Evolutionary conservation across 1,140 invertebrate species (phyloP), one percentile per base, ranked within the genome.

Genomic region (Oryctes rhinoceros): DNA sequence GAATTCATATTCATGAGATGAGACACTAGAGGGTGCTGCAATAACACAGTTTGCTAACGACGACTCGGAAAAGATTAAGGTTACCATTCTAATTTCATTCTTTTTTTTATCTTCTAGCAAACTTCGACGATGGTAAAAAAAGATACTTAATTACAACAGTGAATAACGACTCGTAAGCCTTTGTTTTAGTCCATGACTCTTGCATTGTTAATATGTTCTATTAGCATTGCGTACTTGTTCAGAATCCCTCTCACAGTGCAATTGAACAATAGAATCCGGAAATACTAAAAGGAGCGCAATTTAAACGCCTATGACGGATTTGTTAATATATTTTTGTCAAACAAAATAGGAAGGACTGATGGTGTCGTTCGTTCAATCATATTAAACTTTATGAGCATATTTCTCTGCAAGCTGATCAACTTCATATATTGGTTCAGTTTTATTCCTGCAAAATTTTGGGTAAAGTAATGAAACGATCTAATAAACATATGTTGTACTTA

Each of bases 41-140:
- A 71, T 71, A 71, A 71, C 65, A 71, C 65, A 7, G 65, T 71
- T 35, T 81, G 81, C 80, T 78, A 77, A 76, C 30, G 35, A 65
- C 80, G 79, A 77, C 81, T 83, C 80, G 78, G 82, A 83, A 78
- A 53, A 76, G 71, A 76, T 47, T 76, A 76, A 76, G 75, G 47
- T 76, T 76, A 71, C 65, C 65, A 71, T 71, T 71, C 65, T 71
- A 71, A 71, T 71, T 71, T 71, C 65, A 15, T 71, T 15, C 24
- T 71, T 71, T 67, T 71, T 71, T 71, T 24, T 30, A 24, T 59
- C 53, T 15, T 71, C 13, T 20, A 13, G 20, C 53, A 62, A 62
- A 24, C 65, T 24, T 13, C 24, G 35, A 37, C 65, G 20, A 37
- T 4, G 65, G 65, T 24, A 71, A 71, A 71, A 35, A 24, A 71